phyloP scores from a whole-genome alignment of 2,113 vertebrate species.

The Eurypyga helias region DNA sequence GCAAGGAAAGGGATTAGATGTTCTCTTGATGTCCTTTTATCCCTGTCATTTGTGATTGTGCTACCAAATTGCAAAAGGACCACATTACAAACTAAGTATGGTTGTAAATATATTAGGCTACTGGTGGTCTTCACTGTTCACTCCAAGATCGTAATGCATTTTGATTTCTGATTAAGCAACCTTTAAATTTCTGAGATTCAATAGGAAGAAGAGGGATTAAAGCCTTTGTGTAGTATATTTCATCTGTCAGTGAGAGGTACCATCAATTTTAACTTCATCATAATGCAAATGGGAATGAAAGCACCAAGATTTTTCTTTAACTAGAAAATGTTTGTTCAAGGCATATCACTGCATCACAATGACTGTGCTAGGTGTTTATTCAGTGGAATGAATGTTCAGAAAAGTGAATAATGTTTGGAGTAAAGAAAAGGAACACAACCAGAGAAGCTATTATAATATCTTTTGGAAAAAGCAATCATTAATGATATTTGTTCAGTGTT shows the following conservation, averaged over 20 bases:
- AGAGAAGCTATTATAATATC: not conserved
- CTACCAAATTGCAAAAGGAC: not conserved
- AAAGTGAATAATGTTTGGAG: not conserved
- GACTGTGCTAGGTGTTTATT: not conserved
- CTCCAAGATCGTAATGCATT: not conserved
- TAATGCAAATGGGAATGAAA: not conserved
- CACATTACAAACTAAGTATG: fast-evolving
- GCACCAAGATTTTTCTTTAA: not conserved
- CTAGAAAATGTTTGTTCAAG: not conserved
- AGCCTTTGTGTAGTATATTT: not conserved
- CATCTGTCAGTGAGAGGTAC: not conserved
- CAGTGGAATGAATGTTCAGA: not conserved
- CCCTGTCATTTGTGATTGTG: not conserved
- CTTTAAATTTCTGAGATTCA: not conserved
- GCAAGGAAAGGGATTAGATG: not conserved
- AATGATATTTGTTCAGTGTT: not conserved
- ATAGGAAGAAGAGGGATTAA: not conserved
- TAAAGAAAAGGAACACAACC: not conserved
- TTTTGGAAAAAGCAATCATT: not conserved
- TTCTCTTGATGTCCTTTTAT: not conserved
- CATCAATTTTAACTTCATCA: not conserved
- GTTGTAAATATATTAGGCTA: not conserved
- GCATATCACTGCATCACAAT: not conserved
- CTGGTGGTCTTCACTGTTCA: not conserved
- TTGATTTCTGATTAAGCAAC: not conserved